These are phyloP conservation scores for Vipera latastei DNA, from an alignment of 2,797 vertebrate species.

Conservation along the genomic window DNA sequence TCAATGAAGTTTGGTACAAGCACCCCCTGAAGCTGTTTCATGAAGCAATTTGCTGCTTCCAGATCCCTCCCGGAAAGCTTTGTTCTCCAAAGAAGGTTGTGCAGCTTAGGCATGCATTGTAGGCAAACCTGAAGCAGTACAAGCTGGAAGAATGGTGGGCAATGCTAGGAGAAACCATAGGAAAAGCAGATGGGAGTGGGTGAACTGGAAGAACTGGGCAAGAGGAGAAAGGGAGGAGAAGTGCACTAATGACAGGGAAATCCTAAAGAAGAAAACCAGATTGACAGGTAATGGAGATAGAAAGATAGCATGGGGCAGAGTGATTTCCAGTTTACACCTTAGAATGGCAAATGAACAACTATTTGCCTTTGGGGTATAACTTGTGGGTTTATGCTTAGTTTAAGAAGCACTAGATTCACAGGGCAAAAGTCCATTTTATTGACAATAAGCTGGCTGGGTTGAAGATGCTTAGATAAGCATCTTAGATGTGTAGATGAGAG, in stretches of 20 bases:
- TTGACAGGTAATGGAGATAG: background rate
- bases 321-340: background rate
- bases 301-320: background rate
- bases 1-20: background rate
- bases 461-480: background rate
- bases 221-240: background rate
- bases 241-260: background rate
- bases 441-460: background rate
- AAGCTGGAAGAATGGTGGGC: background rate
- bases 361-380: background rate
- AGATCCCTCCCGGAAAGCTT: background rate
- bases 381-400: background rate
- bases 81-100: background rate
- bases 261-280: background rate
- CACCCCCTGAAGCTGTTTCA: background rate
- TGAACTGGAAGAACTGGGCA: background rate
- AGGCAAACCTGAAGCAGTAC: background rate
- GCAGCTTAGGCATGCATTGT: background rate
- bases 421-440: background rate
- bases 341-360: background rate
- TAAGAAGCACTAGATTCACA: background rate
- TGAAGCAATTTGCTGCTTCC: background rate
- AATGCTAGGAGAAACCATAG: background rate
- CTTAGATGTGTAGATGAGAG: background rate
- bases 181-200: background rate